phyloP scores from a whole-genome alignment of 2,113 vertebrate genomes.

The Perca schrenkii region DNA sequence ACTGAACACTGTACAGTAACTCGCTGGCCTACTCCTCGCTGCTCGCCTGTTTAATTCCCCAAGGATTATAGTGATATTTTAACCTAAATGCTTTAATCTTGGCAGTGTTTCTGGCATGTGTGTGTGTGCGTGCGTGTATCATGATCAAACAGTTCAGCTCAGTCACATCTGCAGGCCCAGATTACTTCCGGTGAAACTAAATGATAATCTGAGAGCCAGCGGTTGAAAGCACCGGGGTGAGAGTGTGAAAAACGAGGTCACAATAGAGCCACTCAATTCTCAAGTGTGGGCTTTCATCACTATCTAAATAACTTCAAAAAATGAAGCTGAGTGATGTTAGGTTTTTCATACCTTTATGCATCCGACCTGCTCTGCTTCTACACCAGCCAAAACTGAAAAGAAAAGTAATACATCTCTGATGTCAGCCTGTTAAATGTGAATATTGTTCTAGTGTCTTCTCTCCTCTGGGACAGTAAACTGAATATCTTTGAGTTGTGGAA shows the following conservation, averaged over 20 bases:
- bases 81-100: constrained; percentile 22
- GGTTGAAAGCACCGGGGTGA: background rate
- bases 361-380: background rate
- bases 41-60: constrained; percentile 27
- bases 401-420: no score
- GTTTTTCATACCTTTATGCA: background rate
- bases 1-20: background rate
- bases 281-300: background rate
- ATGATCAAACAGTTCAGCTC: constrained; percentile 9
- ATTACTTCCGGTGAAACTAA: constrained; percentile 7
- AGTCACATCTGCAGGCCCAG: constrained; percentile 16
- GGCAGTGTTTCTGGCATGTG: constrained; percentile 17
- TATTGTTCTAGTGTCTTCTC: no score
- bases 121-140: background rate
- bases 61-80: constrained; percentile 55
- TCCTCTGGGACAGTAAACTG: no score
- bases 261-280: background rate
- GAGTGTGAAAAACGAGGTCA: background rate
- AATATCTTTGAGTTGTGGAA: no score
- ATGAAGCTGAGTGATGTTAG: background rate
- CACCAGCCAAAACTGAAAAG: background rate
- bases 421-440: no score
- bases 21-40: background rate
- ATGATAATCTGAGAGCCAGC: background rate
- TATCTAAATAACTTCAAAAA: background rate